phyloP scores from a whole-genome alignment of 2,888 invertebrate species.

The Chalcosyrphus nemorum region DNA sequence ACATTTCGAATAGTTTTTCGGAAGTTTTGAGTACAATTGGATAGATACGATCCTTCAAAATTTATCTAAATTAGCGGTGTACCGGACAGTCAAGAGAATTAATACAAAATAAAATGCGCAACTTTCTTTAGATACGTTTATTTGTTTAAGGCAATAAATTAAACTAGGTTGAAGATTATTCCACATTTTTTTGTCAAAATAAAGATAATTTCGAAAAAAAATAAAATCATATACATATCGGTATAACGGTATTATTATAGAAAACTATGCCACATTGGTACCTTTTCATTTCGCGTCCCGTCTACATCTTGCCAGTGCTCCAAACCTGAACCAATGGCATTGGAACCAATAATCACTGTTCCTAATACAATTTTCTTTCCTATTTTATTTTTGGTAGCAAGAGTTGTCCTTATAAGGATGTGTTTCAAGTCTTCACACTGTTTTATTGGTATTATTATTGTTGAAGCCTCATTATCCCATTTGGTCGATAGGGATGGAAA shows the following conservation, averaged over 20 bases:
- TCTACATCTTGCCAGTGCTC: conserved; percentile 79
- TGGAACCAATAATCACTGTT: conserved; percentile 77
- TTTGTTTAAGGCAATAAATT: too few species aligned
- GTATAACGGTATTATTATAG: conserved; percentile 73
- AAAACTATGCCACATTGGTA: conserved; percentile 81
- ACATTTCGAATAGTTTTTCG: too few species aligned
- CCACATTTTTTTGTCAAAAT: too few species aligned
- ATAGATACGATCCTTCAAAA: too few species aligned
- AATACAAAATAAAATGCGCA: too few species aligned
- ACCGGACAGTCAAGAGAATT: too few species aligned
- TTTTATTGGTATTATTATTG: conserved; percentile 78
- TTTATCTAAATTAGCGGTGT: too few species aligned
- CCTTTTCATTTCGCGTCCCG: conserved; percentile 77
- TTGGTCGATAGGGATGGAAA: conserved; percentile 89
- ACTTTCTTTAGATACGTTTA: too few species aligned
- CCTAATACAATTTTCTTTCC: conserved; percentile 81
- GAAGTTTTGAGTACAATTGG: too few species aligned
- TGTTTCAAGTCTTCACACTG: conserved; percentile 77
- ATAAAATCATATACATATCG: neutral
- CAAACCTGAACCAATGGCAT: conserved; percentile 74
- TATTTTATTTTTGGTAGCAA: conserved; percentile 81
- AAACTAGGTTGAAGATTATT: too few species aligned
- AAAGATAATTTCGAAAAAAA: neutral
- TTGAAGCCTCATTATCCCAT: conserved; percentile 84
- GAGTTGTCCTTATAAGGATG: conserved; percentile 78